phyloP scores from a whole-genome alignment of 2,797 vertebrate genomes.

The Macropus fuliginosus region DNA sequence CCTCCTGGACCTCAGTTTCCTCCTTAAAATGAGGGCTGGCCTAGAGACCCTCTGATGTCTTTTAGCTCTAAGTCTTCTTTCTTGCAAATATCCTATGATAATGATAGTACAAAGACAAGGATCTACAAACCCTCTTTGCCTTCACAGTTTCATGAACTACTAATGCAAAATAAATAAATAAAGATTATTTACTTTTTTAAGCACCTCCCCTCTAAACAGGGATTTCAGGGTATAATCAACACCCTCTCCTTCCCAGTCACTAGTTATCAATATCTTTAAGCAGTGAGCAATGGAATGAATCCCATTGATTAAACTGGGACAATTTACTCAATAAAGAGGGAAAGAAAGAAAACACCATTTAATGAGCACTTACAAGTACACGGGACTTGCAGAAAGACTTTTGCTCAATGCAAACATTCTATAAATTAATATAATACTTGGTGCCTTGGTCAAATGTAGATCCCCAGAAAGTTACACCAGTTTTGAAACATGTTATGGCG shows the following conservation, averaged over 20 bases:
- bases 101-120: no score
- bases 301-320: not conserved
- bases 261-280: no score
- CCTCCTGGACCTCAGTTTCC: no score
- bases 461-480: not conserved
- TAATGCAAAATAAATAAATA: no score
- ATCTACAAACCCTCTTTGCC: no score
- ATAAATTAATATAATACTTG: not conserved
- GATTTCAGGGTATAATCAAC: not conserved
- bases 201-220: not conserved
- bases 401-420: not conserved
- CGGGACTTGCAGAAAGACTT: not conserved
- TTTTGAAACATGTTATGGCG: not conserved
- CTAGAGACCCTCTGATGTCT: no score
- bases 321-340: not conserved
- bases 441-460: not conserved
- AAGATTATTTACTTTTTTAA: not conserved
- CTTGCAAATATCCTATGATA: no score
- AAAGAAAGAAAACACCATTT: not conserved
- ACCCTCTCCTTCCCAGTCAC: not conserved
- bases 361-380: not conserved
- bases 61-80: no score
- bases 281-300: not conserved
- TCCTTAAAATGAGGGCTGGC: no score
- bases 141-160: no score